Conservation (phyloP, 2,888 invertebrate genomes). For the Rhingia rostrata region DNA sequence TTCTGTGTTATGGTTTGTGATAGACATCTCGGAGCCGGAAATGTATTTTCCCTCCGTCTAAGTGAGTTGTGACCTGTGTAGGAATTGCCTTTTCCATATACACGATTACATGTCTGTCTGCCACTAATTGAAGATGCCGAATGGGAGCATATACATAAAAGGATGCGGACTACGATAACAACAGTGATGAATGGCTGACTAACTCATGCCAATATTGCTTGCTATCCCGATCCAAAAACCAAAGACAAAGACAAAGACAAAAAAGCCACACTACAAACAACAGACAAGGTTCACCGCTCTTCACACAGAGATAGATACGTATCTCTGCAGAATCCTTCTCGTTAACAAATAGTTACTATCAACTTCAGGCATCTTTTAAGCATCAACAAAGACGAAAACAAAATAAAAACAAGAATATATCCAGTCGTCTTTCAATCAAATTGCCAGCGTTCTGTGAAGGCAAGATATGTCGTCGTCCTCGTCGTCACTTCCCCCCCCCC, state of each 20-base stretch:
- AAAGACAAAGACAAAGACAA: constrained; percentile 33
- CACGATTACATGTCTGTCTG: constrained; percentile 64
- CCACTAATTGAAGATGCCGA: constrained; percentile 70
- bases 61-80: constrained; percentile 56
- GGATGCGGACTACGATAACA: constrained; percentile 56
- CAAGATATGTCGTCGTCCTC: constrained; percentile 31
- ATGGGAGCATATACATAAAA: constrained; percentile 45
- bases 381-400: constrained; percentile 68
- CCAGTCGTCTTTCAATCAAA: constrained; percentile 68
- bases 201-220: constrained; percentile 39
- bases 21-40: constrained; percentile 74
- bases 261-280: constrained; percentile 35
- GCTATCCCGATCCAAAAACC: not conserved
- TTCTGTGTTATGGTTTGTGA: constrained; percentile 69
- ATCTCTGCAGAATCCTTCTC: constrained; percentile 68
- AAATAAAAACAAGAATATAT: constrained; percentile 38
- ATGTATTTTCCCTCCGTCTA: constrained; percentile 45
- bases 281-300: constrained; percentile 50
- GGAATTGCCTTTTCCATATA: constrained; percentile 56
- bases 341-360: constrained; percentile 74
- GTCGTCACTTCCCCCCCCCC: too few species aligned
- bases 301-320: constrained; percentile 57
- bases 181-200: constrained; percentile 65
- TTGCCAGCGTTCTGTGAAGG: constrained; percentile 43
- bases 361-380: constrained; percentile 73